Percentiles rank a stretch among this genome's conserved stretches.
Evolutionary conservation across 2,797 vertebrate species (phyloP).

Genomic region (Acridotheres tristis): DNA sequence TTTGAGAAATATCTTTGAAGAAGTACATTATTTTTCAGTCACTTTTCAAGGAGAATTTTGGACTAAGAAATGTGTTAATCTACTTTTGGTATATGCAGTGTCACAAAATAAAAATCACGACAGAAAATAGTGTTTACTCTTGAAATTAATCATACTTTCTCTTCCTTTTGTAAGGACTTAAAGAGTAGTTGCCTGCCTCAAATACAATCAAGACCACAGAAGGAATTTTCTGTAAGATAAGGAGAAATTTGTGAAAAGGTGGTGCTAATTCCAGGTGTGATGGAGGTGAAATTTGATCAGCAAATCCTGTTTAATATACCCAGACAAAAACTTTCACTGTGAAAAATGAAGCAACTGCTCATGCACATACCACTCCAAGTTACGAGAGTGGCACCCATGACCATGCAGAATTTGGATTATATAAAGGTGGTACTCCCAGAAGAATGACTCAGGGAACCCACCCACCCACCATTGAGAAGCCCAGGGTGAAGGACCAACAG

Average conservation of each 20-base stretch:
- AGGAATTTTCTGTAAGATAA: background rate
- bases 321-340: background rate
- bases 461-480: background rate
- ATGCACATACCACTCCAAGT: background rate
- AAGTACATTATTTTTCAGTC: background rate
- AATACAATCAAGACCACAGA: background rate
- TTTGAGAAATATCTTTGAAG: background rate
- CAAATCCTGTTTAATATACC: background rate
- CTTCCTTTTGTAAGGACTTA: background rate
- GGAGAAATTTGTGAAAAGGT: background rate
- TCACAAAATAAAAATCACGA: background rate
- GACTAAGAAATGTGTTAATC: background rate
- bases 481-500: background rate
- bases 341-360: background rate
- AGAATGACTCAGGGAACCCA: rapidly evolving
- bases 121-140: background rate
- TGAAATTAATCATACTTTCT: background rate
- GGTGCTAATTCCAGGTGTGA: background rate
- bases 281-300: background rate
- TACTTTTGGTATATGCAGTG: background rate
- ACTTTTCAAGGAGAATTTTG: background rate
- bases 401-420: background rate
- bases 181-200: background rate
- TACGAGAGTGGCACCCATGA: rapidly evolving
- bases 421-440: background rate